Base-by-base conservation (phyloP, 2,113 vertebrate species). In the Osmerus mordax region DNA sequence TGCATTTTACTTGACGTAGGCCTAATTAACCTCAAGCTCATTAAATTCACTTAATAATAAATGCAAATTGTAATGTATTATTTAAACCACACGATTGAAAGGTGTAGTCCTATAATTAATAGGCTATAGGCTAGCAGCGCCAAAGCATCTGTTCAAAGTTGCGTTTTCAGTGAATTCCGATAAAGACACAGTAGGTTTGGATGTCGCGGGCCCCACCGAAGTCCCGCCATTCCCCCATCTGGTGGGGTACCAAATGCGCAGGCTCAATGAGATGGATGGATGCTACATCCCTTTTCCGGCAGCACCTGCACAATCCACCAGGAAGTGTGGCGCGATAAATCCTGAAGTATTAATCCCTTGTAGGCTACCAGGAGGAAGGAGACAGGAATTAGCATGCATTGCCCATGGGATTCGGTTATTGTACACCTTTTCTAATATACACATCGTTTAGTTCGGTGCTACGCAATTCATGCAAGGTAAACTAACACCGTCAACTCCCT, bases 281-380 rank as follows among this genome's bases (percentile, higher is more conserved):
- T 78, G 89, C 87, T 67, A 67, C 65, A 25, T 73, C 78, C 77
- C 76, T 83, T 81, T 88, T 87, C 87, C 83, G 87, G 83, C 78
- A 85, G 88, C 87, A 89, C 86, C 90, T 90, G 89, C 88, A 86
- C 82, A 69, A 74, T 80, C 87, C 86, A 88, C 81, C 89, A 90
- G 92, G 91, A 92, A 91, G 91, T 91, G 89, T 81, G 86, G 75
- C 64, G 85, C 78, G 86, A 87, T 86, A 88, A 90, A 86, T 86
- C 86, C 80, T 80, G 64, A 74, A 77, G 84, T 75, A 83, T 82
- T 90, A 88, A 90, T 89, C 87, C 87, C 71, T 70, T 77, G 25
- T 80, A 41, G 36, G 36, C 36, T 41, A 78, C 89, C 76, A 74
- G 83, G 78, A 81, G 80, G 78, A 64, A 82, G 74, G 75, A 61